Base-by-base conservation (phyloP, 2,888 invertebrate species). In the Toxonevra muliebris region DNA sequence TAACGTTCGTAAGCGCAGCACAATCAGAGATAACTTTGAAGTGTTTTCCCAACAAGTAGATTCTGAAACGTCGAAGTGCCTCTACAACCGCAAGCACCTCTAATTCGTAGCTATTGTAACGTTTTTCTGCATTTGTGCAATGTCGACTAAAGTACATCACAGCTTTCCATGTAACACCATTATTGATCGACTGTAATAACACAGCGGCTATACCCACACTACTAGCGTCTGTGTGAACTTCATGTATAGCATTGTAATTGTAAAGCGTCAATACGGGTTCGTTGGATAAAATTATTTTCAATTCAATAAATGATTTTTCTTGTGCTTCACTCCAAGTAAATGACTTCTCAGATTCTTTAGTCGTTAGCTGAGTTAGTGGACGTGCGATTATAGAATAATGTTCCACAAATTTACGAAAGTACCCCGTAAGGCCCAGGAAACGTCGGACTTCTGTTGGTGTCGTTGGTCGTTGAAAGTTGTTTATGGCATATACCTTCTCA, bases 21-120 rank as follows among this genome's bases (percentile, higher is more conserved):
- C 57, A 64, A 42, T 65, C 65, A 8, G 52, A 59, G 15, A 65
- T 15, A 12, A 65, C 19, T 42, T 15, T 58, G 15, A 65, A 65
- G 0, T 50, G 13, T 40, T 65, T 65, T 8, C 65, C 59, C 13
- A 65, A 40, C 13, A 65, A 17, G 30, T 65, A 52, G 4, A 52
- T 45, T 19, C 59, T 45, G 42, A 65, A 65, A 12, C 48, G 64
- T 40, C 57, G 57, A 13, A 57, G 12, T 4, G 48, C 13, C 17
- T 63, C 68, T 11, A 72, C 68, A 70, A n/a, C n/a, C n/a, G n/a
- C n/a, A n/a, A n/a, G n/a, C n/a, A n/a, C 65, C 19, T 72, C 67
- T 1, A 70, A 40, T 53, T 72, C 72, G 50, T 69, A 69, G 12
- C 68, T 69, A 42, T 67, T 62, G 42, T 67, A 59, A 1, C 17